phyloP scores from a whole-genome alignment of 2,888 invertebrate species.

The Mongoloraphidia duomilia region DNA sequence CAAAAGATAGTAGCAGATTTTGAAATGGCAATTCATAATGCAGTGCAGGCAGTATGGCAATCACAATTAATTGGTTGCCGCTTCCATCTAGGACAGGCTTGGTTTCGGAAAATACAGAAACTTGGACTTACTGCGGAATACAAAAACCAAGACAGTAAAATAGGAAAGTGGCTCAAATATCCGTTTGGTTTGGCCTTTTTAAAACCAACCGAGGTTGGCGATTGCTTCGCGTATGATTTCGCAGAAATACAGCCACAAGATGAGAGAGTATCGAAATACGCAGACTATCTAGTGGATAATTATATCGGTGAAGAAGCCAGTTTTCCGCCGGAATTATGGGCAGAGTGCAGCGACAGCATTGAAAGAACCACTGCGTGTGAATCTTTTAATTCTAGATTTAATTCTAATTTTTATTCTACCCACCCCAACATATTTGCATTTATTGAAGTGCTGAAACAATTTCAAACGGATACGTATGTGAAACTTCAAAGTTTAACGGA shows the following conservation, averaged over 20 bases:
- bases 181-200: neutral
- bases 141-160: neutral
- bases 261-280: neutral
- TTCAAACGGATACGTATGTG: too few species aligned
- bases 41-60: neutral
- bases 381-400: too few species aligned
- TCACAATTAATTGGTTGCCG: neutral
- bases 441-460: too few species aligned
- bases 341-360: too few species aligned
- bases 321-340: conserved; percentile 1
- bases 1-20: too few species aligned
- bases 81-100: conserved; percentile 1
- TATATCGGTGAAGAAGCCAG: conserved; percentile 1
- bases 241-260: neutral
- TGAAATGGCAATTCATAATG: too few species aligned
- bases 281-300: conserved; percentile 1
- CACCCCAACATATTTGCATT: too few species aligned
- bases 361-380: too few species aligned
- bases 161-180: neutral
- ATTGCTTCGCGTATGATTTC: conserved; percentile 1
- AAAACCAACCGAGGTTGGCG: conserved; percentile 1
- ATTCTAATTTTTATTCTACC: too few species aligned
- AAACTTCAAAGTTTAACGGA: too few species aligned
- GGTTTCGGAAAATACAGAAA: conserved; percentile 2
- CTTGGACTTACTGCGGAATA: conserved; percentile 1